These are phyloP conservation scores for Pseudomyrmex sp. DNA, from an alignment of 1,140 invertebrate genomes.

Conservation along the genomic window DNA sequence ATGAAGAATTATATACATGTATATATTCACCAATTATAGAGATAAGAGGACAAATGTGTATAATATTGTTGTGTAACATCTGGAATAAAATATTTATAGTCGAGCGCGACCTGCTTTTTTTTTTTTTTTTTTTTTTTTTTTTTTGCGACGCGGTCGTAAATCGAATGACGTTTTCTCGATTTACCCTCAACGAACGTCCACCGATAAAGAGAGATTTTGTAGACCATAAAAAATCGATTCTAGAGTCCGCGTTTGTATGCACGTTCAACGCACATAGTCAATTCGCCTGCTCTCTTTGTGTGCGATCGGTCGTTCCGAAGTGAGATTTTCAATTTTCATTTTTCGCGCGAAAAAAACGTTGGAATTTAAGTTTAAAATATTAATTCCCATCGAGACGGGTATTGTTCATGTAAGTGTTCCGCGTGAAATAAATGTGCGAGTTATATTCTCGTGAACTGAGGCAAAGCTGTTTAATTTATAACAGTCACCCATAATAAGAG, in stretches of 20 bases:
- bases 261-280: neutral
- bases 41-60: neutral
- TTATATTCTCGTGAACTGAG: neutral
- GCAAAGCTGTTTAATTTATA: neutral
- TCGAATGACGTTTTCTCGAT: constrained; percentile 24
- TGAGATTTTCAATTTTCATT: constrained; percentile 18
- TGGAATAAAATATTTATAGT: constrained; percentile 10
- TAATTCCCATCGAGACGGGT: too few species aligned
- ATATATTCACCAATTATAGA: neutral
- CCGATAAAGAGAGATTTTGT: constrained; percentile 43
- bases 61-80: neutral
- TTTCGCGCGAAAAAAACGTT: neutral
- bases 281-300: neutral
- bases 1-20: neutral
- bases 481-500: too few species aligned
- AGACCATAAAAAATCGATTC: constrained; percentile 52
- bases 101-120: neutral
- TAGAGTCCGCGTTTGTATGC: neutral
- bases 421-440: constrained; percentile 12
- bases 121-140: neutral
- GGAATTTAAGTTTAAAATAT: constrained; percentile 28
- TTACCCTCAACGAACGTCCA: neutral
- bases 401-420: constrained; percentile 10
- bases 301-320: neutral
- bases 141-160: constrained; percentile 39